Evolutionary conservation across 2,797 vertebrate genomes (phyloP), one percentile per base, ranked within the genome.

Genomic region (Thamnophis elegans): DNA sequence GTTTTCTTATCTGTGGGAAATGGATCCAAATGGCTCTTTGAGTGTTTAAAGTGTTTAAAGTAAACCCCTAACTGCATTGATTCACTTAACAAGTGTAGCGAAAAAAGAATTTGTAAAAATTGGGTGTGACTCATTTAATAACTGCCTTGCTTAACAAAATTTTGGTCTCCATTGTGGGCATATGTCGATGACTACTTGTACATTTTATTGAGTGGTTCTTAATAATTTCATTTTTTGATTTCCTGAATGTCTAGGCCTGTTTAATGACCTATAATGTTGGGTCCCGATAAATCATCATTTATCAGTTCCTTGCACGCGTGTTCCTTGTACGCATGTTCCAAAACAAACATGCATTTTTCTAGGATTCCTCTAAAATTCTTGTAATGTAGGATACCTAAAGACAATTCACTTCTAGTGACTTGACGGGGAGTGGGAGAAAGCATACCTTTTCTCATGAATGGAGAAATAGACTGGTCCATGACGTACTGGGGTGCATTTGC

Each of bases 361-460:
- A n/a, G 18, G 10, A 36, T 32, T 90, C 68, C 11, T 56, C 54
- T 25, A 26, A 1, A 4, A 25, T 32, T 36, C 8, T 55, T 26
- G 32, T 7, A 28, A 42, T 26, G 22, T 10, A 26, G 11, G 18
- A 25, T 36, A 36, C 68, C 14, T n/a, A 36, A 47, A 60, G 26
- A 25, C 16, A 16, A 5, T 68, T 55, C 54, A 26, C 5, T 42
- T 54, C 85, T 36, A 2, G 51, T 18, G 65, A 1, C 13, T 1
- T 82, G 86, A 73, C 5, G 0, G 68, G 55, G 14, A 20, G 18
- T 7, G 89, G n/a, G 16, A 89, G 22, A 53, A 56, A 20, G 13
- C 12, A 12, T 90, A 97, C 96, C 96, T 97, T 96, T 97, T 89
- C 97, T 91, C 94, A 97, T 97, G 82, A 97, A 97, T 73, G 95